phyloP scores from a whole-genome alignment of 2,113 vertebrate genomes.

The Brevimyrus niger region DNA sequence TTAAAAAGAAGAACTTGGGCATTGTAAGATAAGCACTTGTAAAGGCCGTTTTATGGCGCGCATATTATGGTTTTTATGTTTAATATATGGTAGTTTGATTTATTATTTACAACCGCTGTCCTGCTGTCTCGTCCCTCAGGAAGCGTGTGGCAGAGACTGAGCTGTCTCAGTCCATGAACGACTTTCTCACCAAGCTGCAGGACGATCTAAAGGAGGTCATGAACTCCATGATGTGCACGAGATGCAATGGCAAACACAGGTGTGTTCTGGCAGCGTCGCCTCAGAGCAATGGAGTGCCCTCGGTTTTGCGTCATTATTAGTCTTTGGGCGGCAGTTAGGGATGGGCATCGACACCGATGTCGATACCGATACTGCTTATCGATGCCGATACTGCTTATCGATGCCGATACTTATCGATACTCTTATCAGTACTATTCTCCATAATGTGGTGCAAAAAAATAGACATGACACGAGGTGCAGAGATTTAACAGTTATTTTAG shows the following conservation, averaged over 20 bases:
- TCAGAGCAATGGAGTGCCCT: not conserved
- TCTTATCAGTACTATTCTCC: no score
- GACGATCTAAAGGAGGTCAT: conserved; percentile 90
- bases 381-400: no score
- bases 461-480: no score
- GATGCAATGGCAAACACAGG: conserved; percentile 91
- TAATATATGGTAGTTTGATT: not conserved
- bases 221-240: conserved; percentile 95
- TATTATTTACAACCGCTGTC: not conserved
- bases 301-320: not conserved
- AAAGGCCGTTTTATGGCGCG: not conserved
- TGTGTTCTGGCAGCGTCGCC: conserved; percentile 40
- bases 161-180: conserved; percentile 80
- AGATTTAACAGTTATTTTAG: no score
- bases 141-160: conserved; percentile 82
- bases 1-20: not conserved
- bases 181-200: conserved; percentile 84
- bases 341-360: no score
- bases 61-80: not conserved
- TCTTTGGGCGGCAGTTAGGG: not conserved
- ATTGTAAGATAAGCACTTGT: no score
- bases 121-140: conserved; percentile 45
- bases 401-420: no score
- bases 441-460: no score
- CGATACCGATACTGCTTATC: no score